Evolutionary conservation across 37 sponge, comb jelly and placozoan genomes (phyloP).

Genomic region (Halisarca cf. caerulea): DNA sequence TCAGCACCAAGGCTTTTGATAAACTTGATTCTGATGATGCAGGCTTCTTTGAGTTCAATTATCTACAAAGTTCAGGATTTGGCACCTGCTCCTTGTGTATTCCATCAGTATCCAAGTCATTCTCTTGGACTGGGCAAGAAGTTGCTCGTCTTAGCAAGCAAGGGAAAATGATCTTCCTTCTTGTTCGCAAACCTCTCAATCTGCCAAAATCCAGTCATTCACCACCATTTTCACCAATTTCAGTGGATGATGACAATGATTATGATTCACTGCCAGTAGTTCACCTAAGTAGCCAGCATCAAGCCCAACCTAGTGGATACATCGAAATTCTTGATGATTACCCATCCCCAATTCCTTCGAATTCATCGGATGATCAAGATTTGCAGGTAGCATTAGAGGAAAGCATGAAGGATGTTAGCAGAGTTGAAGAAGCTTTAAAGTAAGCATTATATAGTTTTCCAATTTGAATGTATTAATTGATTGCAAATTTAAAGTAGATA

Average conservation of each 20-base stretch:
- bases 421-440: background rate
- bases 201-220: background rate
- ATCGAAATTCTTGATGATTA: background rate
- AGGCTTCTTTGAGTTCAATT: background rate
- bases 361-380: background rate
- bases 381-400: background rate
- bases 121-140: background rate
- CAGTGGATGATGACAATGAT: background rate
- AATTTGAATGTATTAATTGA: too few species aligned
- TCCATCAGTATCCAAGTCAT: background rate
- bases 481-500: too few species aligned
- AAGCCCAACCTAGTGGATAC: background rate
- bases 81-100: background rate
- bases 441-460: background rate
- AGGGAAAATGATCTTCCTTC: background rate
- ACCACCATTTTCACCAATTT: background rate
- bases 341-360: background rate
- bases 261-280: too few species aligned
- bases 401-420: background rate
- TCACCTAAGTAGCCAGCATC: too few species aligned
- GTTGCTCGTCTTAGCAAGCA: background rate
- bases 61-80: background rate
- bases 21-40: too few species aligned
- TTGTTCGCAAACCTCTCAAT: background rate
- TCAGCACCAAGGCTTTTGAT: background rate